phyloP scores from a whole-genome alignment of 2,888 invertebrate species.

The Acanthosepion lycidas region DNA sequence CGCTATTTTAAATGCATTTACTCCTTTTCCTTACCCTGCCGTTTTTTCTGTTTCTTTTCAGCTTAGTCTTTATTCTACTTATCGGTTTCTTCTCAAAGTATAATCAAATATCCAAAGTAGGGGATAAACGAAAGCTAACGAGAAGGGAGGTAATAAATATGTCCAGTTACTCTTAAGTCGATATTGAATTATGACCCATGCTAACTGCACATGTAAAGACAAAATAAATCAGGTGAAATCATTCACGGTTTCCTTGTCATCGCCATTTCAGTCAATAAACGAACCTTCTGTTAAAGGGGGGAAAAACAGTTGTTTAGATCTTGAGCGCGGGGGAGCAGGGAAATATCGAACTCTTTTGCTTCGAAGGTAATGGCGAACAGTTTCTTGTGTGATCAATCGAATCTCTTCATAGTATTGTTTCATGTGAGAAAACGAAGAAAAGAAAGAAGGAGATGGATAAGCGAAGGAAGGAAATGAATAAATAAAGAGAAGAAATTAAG shows the following conservation, averaged over 20 bases:
- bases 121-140: background rate
- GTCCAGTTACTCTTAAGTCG: background rate
- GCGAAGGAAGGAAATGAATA: no score
- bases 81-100: background rate
- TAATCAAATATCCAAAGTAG: background rate
- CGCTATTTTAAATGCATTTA: background rate
- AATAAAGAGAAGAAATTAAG: no score
- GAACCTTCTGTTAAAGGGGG: background rate
- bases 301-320: background rate
- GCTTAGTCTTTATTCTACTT: background rate
- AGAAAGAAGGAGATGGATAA: no score
- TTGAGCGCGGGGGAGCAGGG: background rate
- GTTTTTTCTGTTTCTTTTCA: background rate
- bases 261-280: background rate
- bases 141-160: background rate
- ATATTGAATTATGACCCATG: background rate
- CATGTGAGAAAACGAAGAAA: no score
- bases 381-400: background rate
- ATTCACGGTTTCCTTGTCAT: background rate
- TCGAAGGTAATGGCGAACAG: background rate
- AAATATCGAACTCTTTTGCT: background rate
- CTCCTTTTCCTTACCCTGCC: background rate
- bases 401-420: background rate
- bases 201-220: background rate
- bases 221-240: background rate